A percentile compares a stretch with the other conserved stretches of the same genome.
Conservation (phyloP, 2,113 vertebrate species). For the Cacatua alba region DNA sequence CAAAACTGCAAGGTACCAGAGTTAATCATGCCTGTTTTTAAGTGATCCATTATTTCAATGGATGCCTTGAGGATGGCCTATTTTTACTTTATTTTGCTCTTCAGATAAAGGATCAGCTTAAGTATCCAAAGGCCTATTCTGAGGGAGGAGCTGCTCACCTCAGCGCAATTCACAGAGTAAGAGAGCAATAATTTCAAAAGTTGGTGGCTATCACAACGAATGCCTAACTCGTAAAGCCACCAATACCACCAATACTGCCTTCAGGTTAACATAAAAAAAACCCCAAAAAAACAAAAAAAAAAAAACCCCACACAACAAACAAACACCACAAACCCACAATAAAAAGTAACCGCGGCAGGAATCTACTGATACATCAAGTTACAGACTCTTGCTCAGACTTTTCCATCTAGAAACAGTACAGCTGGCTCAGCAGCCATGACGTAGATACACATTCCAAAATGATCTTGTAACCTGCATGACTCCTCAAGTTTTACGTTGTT, state of each 20-base stretch:
- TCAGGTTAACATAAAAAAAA: background rate
- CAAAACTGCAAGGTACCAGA: background rate
- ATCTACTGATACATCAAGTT: background rate
- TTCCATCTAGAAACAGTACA: no score
- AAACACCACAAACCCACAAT: background rate
- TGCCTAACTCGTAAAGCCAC: background rate
- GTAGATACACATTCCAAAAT: no score
- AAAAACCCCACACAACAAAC: background rate
- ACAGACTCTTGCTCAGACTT: background rate
- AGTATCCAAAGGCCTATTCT: background rate
- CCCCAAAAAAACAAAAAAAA: background rate
- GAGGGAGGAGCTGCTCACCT: background rate
- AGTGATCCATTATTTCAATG: background rate
- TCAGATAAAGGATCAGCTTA: background rate
- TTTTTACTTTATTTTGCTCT: background rate
- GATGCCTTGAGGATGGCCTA: accelerated
- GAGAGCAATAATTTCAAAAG: background rate
- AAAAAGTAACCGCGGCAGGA: background rate
- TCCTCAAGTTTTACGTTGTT: no score
- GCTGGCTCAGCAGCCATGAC: no score
- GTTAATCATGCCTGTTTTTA: background rate
- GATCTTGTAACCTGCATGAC: no score
- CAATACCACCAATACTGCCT: background rate
- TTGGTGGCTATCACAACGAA: background rate
- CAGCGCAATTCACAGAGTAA: background rate